phyloP scores from a whole-genome alignment of 1,140 invertebrate species.

The Halyomorpha halys region DNA sequence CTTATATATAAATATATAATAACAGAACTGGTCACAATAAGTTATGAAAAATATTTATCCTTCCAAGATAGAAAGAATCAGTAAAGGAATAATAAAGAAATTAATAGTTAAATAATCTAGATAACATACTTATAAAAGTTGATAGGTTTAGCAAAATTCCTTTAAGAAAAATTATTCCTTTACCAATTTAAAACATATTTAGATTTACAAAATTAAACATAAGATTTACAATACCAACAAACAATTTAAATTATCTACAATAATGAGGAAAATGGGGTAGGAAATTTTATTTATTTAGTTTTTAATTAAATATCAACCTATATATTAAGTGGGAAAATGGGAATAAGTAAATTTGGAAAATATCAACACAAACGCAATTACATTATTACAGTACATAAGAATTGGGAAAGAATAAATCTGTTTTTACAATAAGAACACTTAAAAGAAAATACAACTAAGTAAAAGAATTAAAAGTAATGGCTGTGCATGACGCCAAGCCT shows the following conservation, averaged over 20 bases:
- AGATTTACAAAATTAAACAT: no score
- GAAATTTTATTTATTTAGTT: neutral
- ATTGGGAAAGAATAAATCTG: no score
- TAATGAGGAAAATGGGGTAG: neutral
- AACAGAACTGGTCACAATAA: slow-evolving; percentile 17
- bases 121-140: no score
- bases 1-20: slow-evolving; percentile 7
- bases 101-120: neutral
- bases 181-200: no score
- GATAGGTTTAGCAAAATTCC: no score
- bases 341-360: slow-evolving; percentile 11
- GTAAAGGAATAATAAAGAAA: slow-evolving; percentile 8
- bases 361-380: slow-evolving; percentile 8
- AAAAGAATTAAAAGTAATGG: slow-evolving; percentile 1
- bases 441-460: slow-evolving; percentile 2
- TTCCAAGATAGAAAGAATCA: slow-evolving; percentile 7
- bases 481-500: neutral
- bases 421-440: slow-evolving; percentile 7
- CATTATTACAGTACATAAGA: neutral
- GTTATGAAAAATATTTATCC: slow-evolving; percentile 2
- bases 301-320: no score
- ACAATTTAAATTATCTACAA: slow-evolving; percentile 8
- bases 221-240: no score
- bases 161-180: no score
- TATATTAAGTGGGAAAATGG: neutral